These are phyloP conservation scores for Smutsia gigantea DNA, from an alignment of 2,797 vertebrate species.

Conservation along the genomic window DNA sequence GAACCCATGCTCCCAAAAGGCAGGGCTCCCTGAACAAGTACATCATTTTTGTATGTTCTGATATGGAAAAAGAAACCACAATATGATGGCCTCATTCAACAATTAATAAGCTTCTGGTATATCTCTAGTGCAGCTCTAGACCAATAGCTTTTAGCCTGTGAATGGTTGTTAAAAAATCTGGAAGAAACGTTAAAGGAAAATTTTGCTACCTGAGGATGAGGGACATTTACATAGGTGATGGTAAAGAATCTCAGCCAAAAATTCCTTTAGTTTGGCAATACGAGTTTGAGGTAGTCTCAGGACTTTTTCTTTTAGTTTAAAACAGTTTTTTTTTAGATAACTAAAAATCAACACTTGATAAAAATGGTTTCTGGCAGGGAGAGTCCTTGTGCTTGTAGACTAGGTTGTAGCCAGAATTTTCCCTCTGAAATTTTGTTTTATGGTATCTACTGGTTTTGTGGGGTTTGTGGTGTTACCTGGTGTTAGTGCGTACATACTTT, in stretches of 20 bases:
- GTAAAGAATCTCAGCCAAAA: conserved; percentile 34
- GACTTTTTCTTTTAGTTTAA: conserved; percentile 37
- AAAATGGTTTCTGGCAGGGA: neutral
- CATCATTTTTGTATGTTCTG: conserved; percentile 22
- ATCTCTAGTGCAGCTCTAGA: neutral
- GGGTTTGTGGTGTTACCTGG: too few relatives aligned
- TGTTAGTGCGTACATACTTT: neutral
- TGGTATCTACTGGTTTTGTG: neutral
- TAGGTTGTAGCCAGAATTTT: conserved; percentile 3
- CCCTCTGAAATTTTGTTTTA: conserved; percentile 27
- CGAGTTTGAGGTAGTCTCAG: conserved; percentile 1
- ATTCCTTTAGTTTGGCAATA: conserved; percentile 4
- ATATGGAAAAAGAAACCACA: conserved; percentile 24
- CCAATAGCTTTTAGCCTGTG: conserved; percentile 29
- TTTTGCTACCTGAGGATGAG: neutral
- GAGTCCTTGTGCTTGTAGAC: conserved; percentile 27
- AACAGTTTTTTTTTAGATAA: conserved; percentile 21
- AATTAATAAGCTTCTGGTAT: neutral
- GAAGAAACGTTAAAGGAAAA: neutral
- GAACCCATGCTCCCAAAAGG: neutral
- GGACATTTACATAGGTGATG: neutral
- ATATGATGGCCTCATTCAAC: neutral
- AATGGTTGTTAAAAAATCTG: conserved; percentile 29
- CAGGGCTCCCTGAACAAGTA: neutral
- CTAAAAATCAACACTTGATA: conserved; percentile 33